Percentiles rank a stretch among this genome's conserved stretches.
These are phyloP conservation scores for Plecotus auritus DNA, from an alignment of 2,113 vertebrate species.

Conservation along the genomic window DNA sequence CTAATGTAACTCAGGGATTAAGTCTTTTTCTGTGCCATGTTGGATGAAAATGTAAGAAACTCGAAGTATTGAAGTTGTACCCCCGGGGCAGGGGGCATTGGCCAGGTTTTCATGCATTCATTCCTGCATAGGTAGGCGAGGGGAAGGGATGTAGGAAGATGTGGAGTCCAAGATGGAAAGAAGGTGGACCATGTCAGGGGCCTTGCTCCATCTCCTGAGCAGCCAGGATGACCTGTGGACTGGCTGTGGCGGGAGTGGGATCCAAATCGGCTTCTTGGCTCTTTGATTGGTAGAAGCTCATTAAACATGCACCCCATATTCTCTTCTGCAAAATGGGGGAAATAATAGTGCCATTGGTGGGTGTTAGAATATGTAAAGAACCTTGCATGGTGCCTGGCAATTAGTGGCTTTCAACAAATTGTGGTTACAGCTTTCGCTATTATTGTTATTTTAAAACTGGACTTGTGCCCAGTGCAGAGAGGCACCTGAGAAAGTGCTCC, in stretches of 20 bases:
- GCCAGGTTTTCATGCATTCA: background rate
- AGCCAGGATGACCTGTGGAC: background rate
- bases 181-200: background rate
- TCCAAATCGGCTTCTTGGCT: background rate
- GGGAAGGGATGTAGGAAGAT: background rate
- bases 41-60: background rate
- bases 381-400: background rate
- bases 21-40: background rate
- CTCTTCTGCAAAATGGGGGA: background rate
- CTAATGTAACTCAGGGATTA: background rate
- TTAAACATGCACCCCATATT: background rate
- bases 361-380: background rate
- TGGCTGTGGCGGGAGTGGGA: background rate
- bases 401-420: background rate
- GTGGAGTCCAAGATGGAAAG: background rate
- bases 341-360: background rate
- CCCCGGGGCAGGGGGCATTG: background rate
- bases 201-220: background rate
- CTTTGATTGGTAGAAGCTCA: background rate
- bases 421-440: background rate
- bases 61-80: background rate
- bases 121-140: background rate
- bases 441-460: background rate
- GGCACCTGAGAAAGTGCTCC: background rate
- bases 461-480: background rate